Conservation (phyloP, 1,140 invertebrate species). For the Copidosoma floridanum region DNA sequence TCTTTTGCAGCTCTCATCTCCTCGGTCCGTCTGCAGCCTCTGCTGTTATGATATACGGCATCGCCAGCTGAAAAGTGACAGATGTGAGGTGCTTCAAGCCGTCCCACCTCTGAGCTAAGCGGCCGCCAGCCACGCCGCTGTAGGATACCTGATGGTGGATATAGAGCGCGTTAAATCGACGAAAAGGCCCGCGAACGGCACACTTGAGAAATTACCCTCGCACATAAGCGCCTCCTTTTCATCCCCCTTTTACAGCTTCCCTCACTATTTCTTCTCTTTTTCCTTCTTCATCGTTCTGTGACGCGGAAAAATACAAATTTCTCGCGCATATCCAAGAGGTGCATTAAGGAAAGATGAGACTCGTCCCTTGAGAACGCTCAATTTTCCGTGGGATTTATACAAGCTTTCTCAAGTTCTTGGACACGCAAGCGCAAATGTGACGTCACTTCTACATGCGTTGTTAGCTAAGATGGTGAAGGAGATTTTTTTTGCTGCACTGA, state of each 20-base stretch:
- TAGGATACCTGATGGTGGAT: too few relatives aligned
- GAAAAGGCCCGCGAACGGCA: conserved; percentile 30
- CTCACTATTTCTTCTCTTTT: too few relatives aligned
- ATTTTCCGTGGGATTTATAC: conserved; percentile 9
- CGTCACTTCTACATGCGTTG: conserved; percentile 13
- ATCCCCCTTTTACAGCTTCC: too few relatives aligned
- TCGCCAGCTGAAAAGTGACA: conserved; percentile 44
- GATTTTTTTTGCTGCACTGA: conserved; percentile 20
- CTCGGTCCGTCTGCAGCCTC: conserved; percentile 7
- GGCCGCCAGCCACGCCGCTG: too few relatives aligned
- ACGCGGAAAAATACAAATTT: conserved; percentile 25
- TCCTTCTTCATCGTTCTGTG: too few relatives aligned
- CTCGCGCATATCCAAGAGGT: conserved; percentile 3
- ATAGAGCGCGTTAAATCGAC: conserved; percentile 35
- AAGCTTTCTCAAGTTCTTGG: too few relatives aligned
- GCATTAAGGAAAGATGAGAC: background rate
- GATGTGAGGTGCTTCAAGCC: too few relatives aligned
- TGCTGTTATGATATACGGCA: conserved; percentile 44
- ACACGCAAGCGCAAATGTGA: too few relatives aligned
- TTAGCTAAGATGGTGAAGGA: conserved; percentile 1
- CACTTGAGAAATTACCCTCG: conserved; percentile 32
- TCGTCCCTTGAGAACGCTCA: background rate
- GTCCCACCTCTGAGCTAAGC: too few relatives aligned
- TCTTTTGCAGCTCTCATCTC: conserved; percentile 30
- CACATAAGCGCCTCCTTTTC: too few relatives aligned